A percentile compares a stretch with the other conserved stretches of the same genome.
phyloP scores from a whole-genome alignment of 2,888 invertebrate genomes.

The Cephonodes hylas region DNA sequence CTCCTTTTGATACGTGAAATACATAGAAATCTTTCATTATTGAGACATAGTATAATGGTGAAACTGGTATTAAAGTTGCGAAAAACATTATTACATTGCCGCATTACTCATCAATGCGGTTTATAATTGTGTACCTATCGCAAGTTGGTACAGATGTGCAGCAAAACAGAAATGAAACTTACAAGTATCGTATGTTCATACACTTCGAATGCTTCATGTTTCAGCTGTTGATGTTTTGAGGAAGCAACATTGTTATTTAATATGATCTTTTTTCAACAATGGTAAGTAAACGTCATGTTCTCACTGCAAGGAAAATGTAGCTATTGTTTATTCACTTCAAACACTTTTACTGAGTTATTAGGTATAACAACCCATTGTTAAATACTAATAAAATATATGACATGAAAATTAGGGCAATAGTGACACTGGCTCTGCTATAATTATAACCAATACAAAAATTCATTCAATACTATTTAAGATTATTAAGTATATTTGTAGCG shows the following conservation, averaged over 20 bases:
- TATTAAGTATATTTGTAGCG: too few relatives aligned
- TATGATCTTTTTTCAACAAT: conserved; percentile 32
- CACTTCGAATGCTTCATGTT: neutral
- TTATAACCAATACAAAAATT: too few relatives aligned
- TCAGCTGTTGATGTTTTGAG: neutral
- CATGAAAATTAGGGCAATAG: neutral
- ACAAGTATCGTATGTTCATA: neutral
- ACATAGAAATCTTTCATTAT: conserved; percentile 69
- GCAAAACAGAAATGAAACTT: neutral
- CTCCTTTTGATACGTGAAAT: conserved; percentile 70
- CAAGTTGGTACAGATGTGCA: neutral
- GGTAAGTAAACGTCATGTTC: conserved; percentile 66
- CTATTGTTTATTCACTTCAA: conserved; percentile 45
- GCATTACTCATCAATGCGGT: conserved; percentile 26
- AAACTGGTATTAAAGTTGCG: conserved; percentile 51
- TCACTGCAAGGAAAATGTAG: conserved; percentile 50
- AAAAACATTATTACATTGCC: conserved; percentile 38
- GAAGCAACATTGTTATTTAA: neutral
- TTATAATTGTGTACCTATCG: neutral
- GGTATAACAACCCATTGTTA: conserved; percentile 45
- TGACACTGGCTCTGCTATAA: neutral
- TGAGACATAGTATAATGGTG: conserved; percentile 58
- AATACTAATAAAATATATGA: conserved; percentile 23
- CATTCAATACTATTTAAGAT: too few relatives aligned
- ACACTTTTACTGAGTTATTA: conserved; percentile 56